A percentile compares a stretch with the other conserved stretches of the same genome.
phyloP scores from a whole-genome alignment of 2,797 vertebrate species.

The Basileuterus tristriatus region DNA sequence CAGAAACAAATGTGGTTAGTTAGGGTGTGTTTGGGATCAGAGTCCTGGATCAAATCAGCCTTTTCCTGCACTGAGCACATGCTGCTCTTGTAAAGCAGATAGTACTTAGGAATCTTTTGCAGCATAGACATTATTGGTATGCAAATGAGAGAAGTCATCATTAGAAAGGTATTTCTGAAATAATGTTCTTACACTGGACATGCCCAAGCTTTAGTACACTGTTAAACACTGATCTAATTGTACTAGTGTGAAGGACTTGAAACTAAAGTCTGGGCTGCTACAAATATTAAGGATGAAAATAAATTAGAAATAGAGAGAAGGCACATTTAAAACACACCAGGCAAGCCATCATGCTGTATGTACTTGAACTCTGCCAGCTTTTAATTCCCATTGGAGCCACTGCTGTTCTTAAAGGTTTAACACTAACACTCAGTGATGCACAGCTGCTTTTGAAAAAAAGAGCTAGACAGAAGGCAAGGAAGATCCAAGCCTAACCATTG shows the following conservation, averaged over 20 bases:
- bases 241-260: neutral
- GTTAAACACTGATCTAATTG: neutral
- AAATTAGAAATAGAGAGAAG: neutral
- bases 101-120: neutral
- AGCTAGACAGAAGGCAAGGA: neutral
- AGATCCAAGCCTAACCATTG: neutral
- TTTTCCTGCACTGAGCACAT: neutral
- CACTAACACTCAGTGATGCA: neutral
- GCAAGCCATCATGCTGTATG: neutral
- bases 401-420: neutral
- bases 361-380: neutral
- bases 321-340: neutral
- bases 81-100: neutral
- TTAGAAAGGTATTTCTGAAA: neutral
- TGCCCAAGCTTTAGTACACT: neutral
- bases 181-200: neutral
- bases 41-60: neutral
- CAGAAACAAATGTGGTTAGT: neutral
- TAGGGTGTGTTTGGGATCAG: neutral
- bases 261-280: neutral
- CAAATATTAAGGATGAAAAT: neutral
- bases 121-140: neutral
- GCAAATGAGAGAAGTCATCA: neutral
- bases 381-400: neutral
- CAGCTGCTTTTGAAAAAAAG: neutral